Percentiles rank a stretch among this genome's conserved stretches.
Evolutionary conservation across 2,113 vertebrate genomes (phyloP).

Genomic region (Austrofundulus limnaeus): DNA sequence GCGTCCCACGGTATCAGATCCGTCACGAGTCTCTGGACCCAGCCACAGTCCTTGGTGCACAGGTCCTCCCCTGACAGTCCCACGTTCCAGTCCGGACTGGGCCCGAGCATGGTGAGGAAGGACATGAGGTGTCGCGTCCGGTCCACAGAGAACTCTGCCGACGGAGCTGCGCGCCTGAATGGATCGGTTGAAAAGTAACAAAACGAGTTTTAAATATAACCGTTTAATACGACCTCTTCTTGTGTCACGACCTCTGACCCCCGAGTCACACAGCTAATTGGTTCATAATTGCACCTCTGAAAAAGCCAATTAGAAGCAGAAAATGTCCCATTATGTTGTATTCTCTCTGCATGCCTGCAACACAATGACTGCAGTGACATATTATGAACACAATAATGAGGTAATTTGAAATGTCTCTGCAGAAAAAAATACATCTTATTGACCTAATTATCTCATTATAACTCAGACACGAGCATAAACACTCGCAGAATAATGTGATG

Average conservation of each 20-base stretch:
- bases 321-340: constrained; percentile 14
- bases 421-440: constrained; percentile 3
- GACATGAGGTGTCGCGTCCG: constrained; percentile 92
- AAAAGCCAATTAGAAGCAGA: constrained; percentile 26
- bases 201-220: not conserved
- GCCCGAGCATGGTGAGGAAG: constrained; percentile 96
- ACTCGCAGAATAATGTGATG: not conserved
- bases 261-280: constrained; percentile 7
- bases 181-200: not conserved
- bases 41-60: constrained; percentile 95
- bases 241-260: constrained; percentile 35
- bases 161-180: constrained; percentile 89
- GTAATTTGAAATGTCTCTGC: not conserved
- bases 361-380: not conserved
- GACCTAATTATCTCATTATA: constrained; percentile 19
- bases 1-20: constrained; percentile 98
- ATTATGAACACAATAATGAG: not conserved
- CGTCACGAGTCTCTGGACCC: constrained; percentile 90
- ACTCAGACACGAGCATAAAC: constrained; percentile 2
- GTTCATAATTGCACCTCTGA: constrained; percentile 1
- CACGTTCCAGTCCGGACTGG: constrained; percentile 97
- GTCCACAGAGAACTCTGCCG: constrained; percentile 96
- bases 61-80: constrained; percentile 92
- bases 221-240: too few species aligned
- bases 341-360: constrained; percentile 5